Conservation (phyloP, 2,888 invertebrate genomes). For the Melanargia galathea region DNA sequence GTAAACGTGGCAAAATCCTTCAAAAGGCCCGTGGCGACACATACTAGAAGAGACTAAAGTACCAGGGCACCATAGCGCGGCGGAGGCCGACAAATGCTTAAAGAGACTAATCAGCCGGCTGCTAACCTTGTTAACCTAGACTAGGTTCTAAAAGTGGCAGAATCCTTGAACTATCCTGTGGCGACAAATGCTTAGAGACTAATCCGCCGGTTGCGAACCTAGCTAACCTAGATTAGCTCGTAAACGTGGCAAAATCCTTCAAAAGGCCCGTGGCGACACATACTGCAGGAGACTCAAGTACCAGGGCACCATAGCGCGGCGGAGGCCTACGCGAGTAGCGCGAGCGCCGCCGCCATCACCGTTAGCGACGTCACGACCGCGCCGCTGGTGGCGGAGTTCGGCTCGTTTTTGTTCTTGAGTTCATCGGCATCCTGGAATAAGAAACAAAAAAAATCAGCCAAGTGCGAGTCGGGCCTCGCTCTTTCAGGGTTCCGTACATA, state of each 20-base stretch:
- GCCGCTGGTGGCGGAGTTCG: neutral
- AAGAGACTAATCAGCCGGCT: too few species aligned
- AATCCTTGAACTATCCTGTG: too few species aligned
- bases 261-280: neutral
- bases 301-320: neutral
- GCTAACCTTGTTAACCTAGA: too few species aligned
- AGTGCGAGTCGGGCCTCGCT: too few species aligned
- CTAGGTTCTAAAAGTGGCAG: too few species aligned
- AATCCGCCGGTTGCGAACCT: too few species aligned
- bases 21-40: too few species aligned
- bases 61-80: neutral
- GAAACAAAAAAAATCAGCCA: neutral
- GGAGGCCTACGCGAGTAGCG: slow-evolving; percentile 2
- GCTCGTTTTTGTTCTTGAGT: neutral
- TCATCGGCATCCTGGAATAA: neutral
- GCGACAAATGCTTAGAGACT: too few species aligned
- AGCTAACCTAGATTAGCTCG: too few species aligned
- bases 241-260: neutral
- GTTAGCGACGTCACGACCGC: neutral
- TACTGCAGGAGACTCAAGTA: neutral
- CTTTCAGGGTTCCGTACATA: neutral
- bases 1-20: too few species aligned
- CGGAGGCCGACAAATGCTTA: slow-evolving; percentile 6
- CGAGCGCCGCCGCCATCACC: neutral
- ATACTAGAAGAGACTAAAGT: slow-evolving; percentile 1